Conservation (phyloP, 2,888 invertebrate species). For the Eristalis pertinax region DNA sequence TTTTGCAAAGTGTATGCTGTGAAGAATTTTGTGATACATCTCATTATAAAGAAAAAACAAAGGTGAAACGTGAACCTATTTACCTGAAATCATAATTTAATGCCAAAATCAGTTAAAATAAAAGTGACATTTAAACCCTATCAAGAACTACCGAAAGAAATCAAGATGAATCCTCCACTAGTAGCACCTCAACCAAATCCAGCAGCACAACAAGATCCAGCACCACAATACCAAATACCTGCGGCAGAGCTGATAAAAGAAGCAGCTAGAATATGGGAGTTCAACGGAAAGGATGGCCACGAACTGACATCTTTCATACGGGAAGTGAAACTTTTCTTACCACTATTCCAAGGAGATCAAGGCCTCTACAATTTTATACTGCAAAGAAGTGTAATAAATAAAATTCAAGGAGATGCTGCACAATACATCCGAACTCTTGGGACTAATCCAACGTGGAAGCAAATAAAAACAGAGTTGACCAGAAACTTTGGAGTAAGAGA, state of each 20-base stretch:
- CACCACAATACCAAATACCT: neutral
- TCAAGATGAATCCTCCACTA: neutral
- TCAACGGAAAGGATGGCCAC: too few relatives aligned
- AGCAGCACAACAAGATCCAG: neutral
- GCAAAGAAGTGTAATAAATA: neutral
- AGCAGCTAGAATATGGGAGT: neutral
- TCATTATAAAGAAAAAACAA: too few relatives aligned
- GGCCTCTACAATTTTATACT: neutral
- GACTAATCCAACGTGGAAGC: neutral
- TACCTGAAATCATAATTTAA: neutral
- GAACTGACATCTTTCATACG: neutral
- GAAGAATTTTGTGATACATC: neutral
- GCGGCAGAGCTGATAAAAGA: neutral
- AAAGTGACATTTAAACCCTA: slow-evolving; percentile 1
- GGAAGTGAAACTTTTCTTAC: neutral
- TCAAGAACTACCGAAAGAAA: neutral
- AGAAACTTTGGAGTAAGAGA: neutral
- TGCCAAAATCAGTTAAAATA: neutral
- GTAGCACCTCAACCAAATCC: neutral
- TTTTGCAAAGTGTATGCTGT: neutral
- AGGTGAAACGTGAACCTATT: neutral
- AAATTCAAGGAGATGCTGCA: too few relatives aligned
- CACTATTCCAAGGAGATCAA: neutral
- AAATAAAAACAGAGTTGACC: slow-evolving; percentile 5
- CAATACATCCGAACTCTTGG: neutral